Evolutionary conservation across 1,140 invertebrate species (phyloP).

Genomic region (Chrysomallon squamiferum): DNA sequence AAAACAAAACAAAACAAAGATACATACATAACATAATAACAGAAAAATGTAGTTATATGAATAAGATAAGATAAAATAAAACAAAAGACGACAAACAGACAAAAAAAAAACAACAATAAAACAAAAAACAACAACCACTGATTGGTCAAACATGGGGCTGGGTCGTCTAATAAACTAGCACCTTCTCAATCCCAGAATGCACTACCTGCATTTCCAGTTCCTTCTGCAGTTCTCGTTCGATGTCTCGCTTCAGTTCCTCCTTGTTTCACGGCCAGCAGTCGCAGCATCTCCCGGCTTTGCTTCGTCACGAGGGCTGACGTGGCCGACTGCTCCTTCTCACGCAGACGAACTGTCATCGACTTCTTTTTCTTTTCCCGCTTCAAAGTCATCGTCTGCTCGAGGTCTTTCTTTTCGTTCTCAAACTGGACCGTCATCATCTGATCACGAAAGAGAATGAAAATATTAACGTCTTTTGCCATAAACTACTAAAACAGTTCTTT

Average conservation of each 20-base stretch:
- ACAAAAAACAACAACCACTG: too few species aligned
- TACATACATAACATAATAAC: too few species aligned
- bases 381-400: conserved; percentile 55
- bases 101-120: too few species aligned
- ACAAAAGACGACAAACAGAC: too few species aligned
- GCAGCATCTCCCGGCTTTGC: conserved; percentile 61
- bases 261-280: conserved; percentile 57
- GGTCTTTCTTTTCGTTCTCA: conserved; percentile 58
- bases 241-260: conserved; percentile 54
- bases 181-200: too few species aligned
- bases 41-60: too few species aligned
- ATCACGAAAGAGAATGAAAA: conserved; percentile 5
- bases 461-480: too few species aligned
- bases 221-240: conserved; percentile 42
- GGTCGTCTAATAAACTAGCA: too few species aligned
- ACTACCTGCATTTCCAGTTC: conserved; percentile 5
- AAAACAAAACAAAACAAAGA: too few species aligned
- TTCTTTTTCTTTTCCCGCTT: conserved; percentile 56
- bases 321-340: conserved; percentile 56
- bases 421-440: conserved; percentile 58
- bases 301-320: conserved; percentile 57
- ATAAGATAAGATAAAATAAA: too few species aligned
- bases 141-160: too few species aligned
- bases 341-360: conserved; percentile 52
- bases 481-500: too few species aligned